Percentiles rank a stretch among this genome's conserved stretches.
phyloP scores from a whole-genome alignment of 2,797 vertebrate species.

The Melanogrammus aeglefinus region DNA sequence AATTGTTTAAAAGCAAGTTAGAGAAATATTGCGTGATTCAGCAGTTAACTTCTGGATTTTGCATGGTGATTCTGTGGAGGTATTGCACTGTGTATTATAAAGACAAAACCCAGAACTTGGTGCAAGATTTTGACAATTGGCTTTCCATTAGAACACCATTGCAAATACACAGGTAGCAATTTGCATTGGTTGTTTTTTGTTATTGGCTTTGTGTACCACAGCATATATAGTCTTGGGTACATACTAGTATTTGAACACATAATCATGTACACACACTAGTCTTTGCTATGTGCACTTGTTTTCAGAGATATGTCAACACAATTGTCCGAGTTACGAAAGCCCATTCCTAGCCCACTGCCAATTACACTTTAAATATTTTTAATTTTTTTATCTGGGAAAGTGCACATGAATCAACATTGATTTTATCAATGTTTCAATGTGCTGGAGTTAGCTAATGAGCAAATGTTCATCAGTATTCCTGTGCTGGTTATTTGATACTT shows the following conservation, averaged over 20 bases:
- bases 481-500: no score
- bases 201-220: not conserved
- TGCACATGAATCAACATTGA: no score
- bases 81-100: not conserved
- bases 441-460: no score
- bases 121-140: not conserved
- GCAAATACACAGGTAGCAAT: not conserved
- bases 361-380: no score
- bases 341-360: not conserved
- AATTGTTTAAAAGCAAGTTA: not conserved
- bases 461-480: no score
- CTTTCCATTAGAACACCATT: not conserved
- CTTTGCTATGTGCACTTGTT: not conserved
- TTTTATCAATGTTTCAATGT: no score
- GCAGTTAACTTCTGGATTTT: not conserved
- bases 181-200: not conserved
- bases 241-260: no score
- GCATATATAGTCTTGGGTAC: not conserved
- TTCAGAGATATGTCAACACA: not conserved
- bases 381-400: no score
- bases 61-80: not conserved
- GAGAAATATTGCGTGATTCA: not conserved
- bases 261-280: no score
- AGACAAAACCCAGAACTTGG: not conserved
- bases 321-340: not conserved